phyloP scores from a whole-genome alignment of 2,113 vertebrate species.

The Corythaixoides concolor region DNA sequence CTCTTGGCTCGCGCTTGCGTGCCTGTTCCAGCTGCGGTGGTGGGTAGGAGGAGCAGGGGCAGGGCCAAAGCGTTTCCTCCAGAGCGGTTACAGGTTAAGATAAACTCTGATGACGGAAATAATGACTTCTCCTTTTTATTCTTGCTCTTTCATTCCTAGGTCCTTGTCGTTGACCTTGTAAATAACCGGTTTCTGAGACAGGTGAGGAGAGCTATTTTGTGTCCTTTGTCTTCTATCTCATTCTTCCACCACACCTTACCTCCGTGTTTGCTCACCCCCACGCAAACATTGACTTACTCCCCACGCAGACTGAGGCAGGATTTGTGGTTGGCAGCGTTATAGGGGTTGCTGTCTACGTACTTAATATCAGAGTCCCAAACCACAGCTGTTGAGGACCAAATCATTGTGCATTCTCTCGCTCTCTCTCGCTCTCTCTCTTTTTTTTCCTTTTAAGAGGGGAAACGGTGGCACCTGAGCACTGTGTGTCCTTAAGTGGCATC shows the following conservation, averaged over 20 bases:
- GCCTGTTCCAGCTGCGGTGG: neutral
- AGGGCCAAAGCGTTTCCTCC: neutral
- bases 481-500: neutral
- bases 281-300: neutral
- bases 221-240: neutral
- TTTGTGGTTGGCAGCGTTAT: neutral
- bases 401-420: neutral
- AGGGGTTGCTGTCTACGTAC: neutral
- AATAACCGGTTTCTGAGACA: constrained; percentile 92
- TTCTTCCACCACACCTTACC: neutral
- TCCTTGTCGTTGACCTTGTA: constrained; percentile 93
- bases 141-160: constrained; percentile 72
- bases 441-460: neutral
- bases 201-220: constrained; percentile 65
- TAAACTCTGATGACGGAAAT: neutral
- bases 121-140: neutral
- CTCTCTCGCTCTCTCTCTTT: rapidly evolving
- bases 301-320: neutral
- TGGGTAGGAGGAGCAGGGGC: neutral
- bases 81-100: neutral
- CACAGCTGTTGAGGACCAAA: neutral
- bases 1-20: neutral
- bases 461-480: neutral
- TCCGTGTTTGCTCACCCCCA: neutral
- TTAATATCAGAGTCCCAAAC: neutral